Evolutionary conservation across 2,888 invertebrate genomes (phyloP).

Genomic region (Dorcus parallelipipedus): DNA sequence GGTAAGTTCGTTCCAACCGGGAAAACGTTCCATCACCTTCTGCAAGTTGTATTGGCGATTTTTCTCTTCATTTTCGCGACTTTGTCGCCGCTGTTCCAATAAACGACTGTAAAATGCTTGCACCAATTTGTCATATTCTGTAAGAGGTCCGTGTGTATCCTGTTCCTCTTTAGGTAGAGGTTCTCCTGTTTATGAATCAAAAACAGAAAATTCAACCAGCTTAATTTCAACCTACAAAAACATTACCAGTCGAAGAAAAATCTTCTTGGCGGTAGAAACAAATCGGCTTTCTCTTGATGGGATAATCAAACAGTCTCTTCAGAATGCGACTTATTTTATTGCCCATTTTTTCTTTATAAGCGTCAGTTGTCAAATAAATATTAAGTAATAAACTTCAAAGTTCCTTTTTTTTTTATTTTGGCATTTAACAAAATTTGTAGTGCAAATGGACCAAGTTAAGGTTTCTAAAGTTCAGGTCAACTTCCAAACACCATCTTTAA

Average conservation of each 20-base stretch:
- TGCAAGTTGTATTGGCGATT: conserved; percentile 55
- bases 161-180: conserved; percentile 31
- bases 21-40: conserved; percentile 53
- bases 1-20: conserved; percentile 59
- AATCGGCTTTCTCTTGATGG: conserved; percentile 58
- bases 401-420: neutral
- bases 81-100: conserved; percentile 52
- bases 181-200: conserved; percentile 24
- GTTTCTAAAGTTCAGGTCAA: neutral
- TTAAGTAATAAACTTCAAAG: neutral
- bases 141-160: conserved; percentile 37
- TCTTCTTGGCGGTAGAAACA: conserved; percentile 58
- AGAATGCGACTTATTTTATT: conserved; percentile 50
- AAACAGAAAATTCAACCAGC: neutral
- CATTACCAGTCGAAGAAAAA: conserved; percentile 54
- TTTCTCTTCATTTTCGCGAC: conserved; percentile 55
- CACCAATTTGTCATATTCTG: conserved; percentile 55
- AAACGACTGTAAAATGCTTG: conserved; percentile 54
- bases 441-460: neutral
- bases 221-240: conserved; percentile 1
- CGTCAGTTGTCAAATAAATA: neutral
- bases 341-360: conserved; percentile 45
- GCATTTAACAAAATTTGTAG: neutral
- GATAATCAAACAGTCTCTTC: conserved; percentile 54
- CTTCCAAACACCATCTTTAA: conserved; percentile 3